Evolutionary conservation across 2,113 vertebrate species (phyloP), one percentile per base, ranked within the genome.

Genomic region (Ramphastos sulfuratus): DNA sequence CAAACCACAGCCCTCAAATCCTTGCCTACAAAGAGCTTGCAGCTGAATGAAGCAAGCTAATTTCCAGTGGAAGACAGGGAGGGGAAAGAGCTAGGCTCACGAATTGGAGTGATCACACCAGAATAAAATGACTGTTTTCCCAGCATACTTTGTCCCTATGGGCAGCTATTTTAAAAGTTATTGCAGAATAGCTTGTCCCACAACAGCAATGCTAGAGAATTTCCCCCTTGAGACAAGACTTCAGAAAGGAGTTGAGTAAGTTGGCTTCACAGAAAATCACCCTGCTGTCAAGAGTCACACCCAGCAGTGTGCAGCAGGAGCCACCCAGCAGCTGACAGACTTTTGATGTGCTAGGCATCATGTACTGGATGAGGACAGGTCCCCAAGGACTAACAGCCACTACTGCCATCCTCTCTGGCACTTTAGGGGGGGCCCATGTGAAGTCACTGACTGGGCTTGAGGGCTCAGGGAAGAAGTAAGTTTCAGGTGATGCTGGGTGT

Each of bases 151-250:
- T 56, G 44, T 87, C 72, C 75, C 87, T 48, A 20, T 16, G 56
- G 72, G 20, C 64, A 94, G 63, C 74, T 92, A 33, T 71, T 93
- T 74, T 39, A 44, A 58, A 94, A 82, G 69, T 80, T 85, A 23
- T 77, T 96, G 75, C 69, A 71, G 85, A 92, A 52, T 58, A 85
- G 66, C 33, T 85, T 82, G 66, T 92, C 87, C 60, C 82, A 74
- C 65, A 93, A n/a, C 79, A 69, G 79, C 61, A 67, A 25, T 4
- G 3, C 75, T 75, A 61, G 85, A 87, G 67, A 85, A 58, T 72
- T 88, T 83, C 37, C 16, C 75, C 60, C 55, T 61, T 0, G 0
- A 75, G 89, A 87, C 82, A 83, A 65, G 87, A 64, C 58, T 85
- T 87, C 71, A 81, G 61, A 83, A 85, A 89, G 65, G 56, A 74